Evolutionary conservation across 2,888 invertebrate species (phyloP), one percentile per base, ranked within the genome.

Genomic region (Drosophila mettleri): DNA sequence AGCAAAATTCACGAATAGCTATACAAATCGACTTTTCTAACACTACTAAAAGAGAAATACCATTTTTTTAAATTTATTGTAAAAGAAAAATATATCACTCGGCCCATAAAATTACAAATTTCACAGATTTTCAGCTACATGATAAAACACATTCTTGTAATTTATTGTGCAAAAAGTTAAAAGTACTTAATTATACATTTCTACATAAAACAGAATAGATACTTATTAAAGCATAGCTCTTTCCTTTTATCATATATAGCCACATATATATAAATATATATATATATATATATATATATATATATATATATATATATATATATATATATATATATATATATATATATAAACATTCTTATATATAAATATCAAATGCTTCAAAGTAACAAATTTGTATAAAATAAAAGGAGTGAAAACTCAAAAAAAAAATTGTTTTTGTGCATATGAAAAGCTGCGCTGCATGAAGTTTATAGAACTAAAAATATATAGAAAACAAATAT

Each of bases 101-200:
- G 1, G 2, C n/a, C 2, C 27, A 24, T 16, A n/a, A 9, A n/a
- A 6, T 7, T 24, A 24, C 7, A 8, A 31, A 7, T 14, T 3
- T 14, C 1, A 22, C 18, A 22, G 10, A 20, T 55, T 38, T 57
- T 12, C 2, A 41, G 31, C n/a, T 74, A 70, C 79, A 76, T 84
- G 78, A 72, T 85, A 74, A 85, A 82, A 86, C 86, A 83, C 78
- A 70, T 69, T 73, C 64, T 75, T 86, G 69, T 70, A 74, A 52
- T 83, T 80, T 76, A 86, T 86, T 84, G 83, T 84, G 83, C 83
- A 83, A 83, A 48, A 77, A 76, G 76, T 80, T 83, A 80, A 83
- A 83, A 80, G 59, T 84, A 84, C 86, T 86, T 84, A 86, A 80
- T 64, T 41, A 83, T 83, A 85, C 59, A 78, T 45, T 74, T 80